Conservation (phyloP, 2,113 vertebrate species). For the Upupa epops region DNA sequence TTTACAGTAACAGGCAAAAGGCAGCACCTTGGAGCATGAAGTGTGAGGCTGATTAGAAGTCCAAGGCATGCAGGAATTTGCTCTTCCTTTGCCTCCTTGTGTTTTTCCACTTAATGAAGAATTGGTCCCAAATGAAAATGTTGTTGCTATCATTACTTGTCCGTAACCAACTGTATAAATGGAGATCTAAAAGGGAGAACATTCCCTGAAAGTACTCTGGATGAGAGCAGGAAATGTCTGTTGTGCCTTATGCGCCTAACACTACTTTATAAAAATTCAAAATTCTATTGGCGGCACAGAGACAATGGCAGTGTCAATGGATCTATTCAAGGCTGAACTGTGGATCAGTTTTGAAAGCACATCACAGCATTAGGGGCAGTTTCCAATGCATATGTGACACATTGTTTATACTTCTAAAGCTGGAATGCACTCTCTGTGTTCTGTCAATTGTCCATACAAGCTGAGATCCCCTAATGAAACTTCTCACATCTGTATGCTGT, state of each 20-base stretch:
- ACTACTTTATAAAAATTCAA: neutral
- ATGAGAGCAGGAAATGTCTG: neutral
- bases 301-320: neutral
- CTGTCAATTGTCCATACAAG: accelerated
- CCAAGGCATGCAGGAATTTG: neutral
- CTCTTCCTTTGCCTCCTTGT: constrained; percentile 20
- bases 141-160: constrained; percentile 4
- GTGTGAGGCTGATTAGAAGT: neutral
- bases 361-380: neutral
- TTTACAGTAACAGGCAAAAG: constrained; percentile 27
- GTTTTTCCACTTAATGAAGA: constrained; percentile 10
- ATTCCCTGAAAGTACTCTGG: neutral
- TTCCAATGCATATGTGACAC: neutral
- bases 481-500: neutral
- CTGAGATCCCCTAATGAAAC: neutral
- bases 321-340: neutral
- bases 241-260: neutral
- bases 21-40: neutral
- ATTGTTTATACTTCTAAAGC: neutral
- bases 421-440: neutral
- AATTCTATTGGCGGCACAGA: neutral
- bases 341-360: neutral
- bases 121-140: neutral
- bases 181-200: neutral
- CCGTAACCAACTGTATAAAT: constrained; percentile 17